Evolutionary conservation across 2,888 invertebrate species (phyloP).

Genomic region (Heteromyza rotundicornis): DNA sequence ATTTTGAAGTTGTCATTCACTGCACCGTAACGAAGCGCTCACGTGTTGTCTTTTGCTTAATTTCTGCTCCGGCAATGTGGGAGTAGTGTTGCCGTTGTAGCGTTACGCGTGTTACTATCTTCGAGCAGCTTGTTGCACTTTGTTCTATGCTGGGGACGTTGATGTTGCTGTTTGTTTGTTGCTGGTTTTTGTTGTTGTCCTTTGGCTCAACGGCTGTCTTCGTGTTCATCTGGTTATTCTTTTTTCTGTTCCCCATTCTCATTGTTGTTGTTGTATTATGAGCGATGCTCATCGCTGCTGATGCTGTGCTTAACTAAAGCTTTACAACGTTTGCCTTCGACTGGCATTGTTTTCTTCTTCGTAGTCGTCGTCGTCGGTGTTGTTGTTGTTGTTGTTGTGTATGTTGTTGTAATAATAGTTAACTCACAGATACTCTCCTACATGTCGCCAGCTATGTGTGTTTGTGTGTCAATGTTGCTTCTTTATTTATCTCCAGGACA

Average conservation of each 20-base stretch:
- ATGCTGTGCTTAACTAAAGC: constrained; percentile 16
- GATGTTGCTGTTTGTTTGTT: constrained; percentile 1
- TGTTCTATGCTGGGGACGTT: not conserved
- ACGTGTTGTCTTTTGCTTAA: too few relatives aligned
- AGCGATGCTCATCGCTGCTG: not conserved
- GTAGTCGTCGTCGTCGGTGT: constrained; percentile 1
- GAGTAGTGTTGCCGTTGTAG: constrained; percentile 26
- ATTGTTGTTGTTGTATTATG: constrained; percentile 5
- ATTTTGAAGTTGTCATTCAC: too few relatives aligned
- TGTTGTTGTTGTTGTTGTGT: constrained; percentile 7
- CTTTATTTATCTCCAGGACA: constrained; percentile 13
- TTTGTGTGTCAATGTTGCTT: constrained; percentile 6
- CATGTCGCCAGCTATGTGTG: constrained; percentile 7
- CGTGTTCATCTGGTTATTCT: constrained; percentile 21
- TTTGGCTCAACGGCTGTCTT: constrained; percentile 10
- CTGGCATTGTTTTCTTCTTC: constrained; percentile 7
- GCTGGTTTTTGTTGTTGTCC: not conserved
- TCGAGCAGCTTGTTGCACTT: constrained; percentile 12
- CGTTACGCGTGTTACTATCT: constrained; percentile 29
- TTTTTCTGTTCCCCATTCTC: too few relatives aligned
- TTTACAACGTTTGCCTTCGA: constrained; percentile 3
- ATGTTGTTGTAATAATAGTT: constrained; percentile 6
- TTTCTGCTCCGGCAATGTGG: not conserved
- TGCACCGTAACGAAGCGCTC: too few relatives aligned
- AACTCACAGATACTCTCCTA: not conserved